These are phyloP conservation scores for Rhimphoctona megacephalus DNA, from an alignment of 2,888 invertebrate species.

Conservation along the genomic window DNA sequence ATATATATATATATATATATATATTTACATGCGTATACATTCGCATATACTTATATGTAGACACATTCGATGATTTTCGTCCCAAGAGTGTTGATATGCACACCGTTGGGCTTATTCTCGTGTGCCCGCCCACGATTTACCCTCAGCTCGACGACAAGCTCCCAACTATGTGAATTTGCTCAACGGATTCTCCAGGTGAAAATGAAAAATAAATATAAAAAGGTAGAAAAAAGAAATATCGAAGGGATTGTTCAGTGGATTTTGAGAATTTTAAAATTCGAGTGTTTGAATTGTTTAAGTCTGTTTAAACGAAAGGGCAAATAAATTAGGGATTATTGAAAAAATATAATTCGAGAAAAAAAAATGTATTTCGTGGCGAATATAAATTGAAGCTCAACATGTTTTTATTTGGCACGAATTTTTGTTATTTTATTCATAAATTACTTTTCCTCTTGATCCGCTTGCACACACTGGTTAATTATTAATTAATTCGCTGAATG, in stretches of 20 bases:
- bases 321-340: not conserved
- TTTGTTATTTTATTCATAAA: not conserved
- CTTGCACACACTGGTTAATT: not conserved
- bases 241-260: not conserved
- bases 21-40: not conserved
- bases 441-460: not conserved
- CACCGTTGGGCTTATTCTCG: slow-evolving; percentile 39
- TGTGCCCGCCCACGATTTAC: slow-evolving; percentile 63
- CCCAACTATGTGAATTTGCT: slow-evolving; percentile 57
- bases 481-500: not conserved
- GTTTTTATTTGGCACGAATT: not conserved
- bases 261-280: not conserved
- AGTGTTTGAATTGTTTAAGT: not conserved
- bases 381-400: not conserved
- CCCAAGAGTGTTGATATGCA: slow-evolving; percentile 30
- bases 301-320: not conserved
- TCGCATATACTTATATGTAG: not conserved
- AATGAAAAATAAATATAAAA: slow-evolving; percentile 12
- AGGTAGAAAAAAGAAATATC: not conserved
- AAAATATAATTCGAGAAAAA: not conserved
- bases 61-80: slow-evolving; percentile 43
- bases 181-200: slow-evolving; percentile 38
- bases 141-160: slow-evolving; percentile 41
- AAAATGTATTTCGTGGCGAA: not conserved
- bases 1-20: not conserved